These are phyloP conservation scores for Tachyglossus aculeatus DNA, from an alignment of 2,797 vertebrate genomes.

Conservation along the genomic window DNA sequence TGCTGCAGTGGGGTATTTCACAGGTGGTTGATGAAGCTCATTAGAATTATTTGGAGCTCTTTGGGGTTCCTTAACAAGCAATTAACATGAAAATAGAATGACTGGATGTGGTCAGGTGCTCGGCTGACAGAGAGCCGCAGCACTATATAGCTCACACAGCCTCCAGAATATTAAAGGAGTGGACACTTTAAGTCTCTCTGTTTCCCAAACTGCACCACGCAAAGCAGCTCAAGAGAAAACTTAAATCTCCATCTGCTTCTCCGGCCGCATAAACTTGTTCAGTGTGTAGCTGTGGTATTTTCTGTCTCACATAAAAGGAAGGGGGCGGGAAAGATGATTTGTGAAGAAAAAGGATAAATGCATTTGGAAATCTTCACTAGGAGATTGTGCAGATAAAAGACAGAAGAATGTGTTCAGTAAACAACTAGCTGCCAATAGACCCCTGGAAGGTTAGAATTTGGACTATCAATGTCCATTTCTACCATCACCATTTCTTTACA, in stretches of 20 bases:
- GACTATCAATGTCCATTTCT: neutral
- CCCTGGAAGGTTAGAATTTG: no score
- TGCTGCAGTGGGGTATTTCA: slow-evolving; percentile 39
- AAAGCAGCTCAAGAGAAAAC: slow-evolving; percentile 53
- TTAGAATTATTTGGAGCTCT: slow-evolving; percentile 58
- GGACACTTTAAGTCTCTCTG: slow-evolving; percentile 17
- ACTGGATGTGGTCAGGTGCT: slow-evolving; percentile 51
- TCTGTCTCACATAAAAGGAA: slow-evolving; percentile 11
- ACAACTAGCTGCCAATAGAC: no score
- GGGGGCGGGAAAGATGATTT: neutral
- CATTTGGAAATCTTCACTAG: neutral
- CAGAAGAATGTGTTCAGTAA: neutral
- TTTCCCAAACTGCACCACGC: slow-evolving; percentile 55
- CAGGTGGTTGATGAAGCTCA: slow-evolving; percentile 58
- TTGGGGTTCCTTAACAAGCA: slow-evolving; percentile 63
- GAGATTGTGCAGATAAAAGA: neutral
- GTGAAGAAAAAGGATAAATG: neutral
- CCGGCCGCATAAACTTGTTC: slow-evolving; percentile 42
- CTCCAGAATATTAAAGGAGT: slow-evolving; percentile 54
- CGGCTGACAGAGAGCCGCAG: slow-evolving; percentile 14
- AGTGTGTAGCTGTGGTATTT: slow-evolving; percentile 2
- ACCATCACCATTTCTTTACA: neutral
- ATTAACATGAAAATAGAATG: slow-evolving; percentile 69
- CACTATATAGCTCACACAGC: slow-evolving; percentile 27
- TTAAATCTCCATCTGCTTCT: slow-evolving; percentile 45